Evolutionary conservation across 2,113 vertebrate genomes (phyloP), one percentile per base, ranked within the genome.

Genomic region (Toxotes chatareus): DNA sequence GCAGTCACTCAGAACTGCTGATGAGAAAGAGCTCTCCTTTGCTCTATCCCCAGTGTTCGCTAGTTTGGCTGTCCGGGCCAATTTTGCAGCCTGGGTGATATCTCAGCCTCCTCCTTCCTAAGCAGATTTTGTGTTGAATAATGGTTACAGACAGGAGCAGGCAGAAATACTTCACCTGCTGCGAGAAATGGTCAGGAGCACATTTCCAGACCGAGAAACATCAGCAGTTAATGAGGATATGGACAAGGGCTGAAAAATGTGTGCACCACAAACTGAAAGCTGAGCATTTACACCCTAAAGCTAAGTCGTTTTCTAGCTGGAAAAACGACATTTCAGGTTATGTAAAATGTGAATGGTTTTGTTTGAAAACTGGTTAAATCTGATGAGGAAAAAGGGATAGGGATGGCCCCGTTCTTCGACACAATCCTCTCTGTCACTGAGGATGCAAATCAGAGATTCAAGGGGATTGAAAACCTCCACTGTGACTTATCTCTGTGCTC

Each of bases 1-100:
- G 53, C 65, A 88, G 61, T 63, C 55, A 66, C 49, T 84, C 75
- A 90, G 76, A 92, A 91, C 34, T 86, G 89, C 89, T 90, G 91
- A 92, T 89, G 23, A 88, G 84, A 79, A 85, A 86, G 72, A 83
- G 80, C 76, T 62, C n/a, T 23, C 78, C 78, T 71, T 47, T 56
- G 55, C 85, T 87, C 59, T 40, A 32, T n/a, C 27, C 65, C 51
- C 44, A 47, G 34, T 77, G 83, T 77, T 83, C 9, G 17, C 82
- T 79, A 68, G 68, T 68, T 88, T 73, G 76, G 55, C 87, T 79
- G 83, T 72, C 66, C 66, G 4, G 78, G 64, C 73, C 76, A 87
- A 86, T 87, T 85, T 44, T 63, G n/a, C 79, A 72, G 66, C 68
- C 70, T 36, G 19, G 67, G 4, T 74, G 84, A 87, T 69, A 57